These are phyloP conservation scores for Todus mexicanus DNA, from an alignment of 2,797 vertebrate species.

Conservation along the genomic window DNA sequence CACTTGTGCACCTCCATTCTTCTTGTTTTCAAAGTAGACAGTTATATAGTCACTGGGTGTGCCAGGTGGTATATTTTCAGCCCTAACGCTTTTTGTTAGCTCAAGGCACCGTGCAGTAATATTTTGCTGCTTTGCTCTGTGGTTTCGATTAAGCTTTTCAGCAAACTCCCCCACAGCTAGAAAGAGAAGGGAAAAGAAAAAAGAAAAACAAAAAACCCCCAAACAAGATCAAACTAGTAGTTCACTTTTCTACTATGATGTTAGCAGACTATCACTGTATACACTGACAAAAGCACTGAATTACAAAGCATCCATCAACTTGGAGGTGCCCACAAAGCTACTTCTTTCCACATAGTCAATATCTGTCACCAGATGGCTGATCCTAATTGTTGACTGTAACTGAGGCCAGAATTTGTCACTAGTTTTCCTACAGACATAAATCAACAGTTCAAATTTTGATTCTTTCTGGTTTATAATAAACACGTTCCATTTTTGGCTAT, in stretches of 20 bases:
- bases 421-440: neutral
- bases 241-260: neutral
- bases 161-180: constrained; percentile 71
- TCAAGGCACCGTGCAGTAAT: constrained; percentile 73
- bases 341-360: neutral
- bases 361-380: neutral
- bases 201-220: neutral
- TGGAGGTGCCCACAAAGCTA: neutral
- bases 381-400: neutral
- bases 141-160: constrained; percentile 26
- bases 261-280: neutral
- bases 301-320: neutral
- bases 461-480: neutral
- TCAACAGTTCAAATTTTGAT: neutral
- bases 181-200: neutral
- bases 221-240: neutral
- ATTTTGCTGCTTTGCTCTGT: constrained; percentile 49
- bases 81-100: constrained; percentile 71
- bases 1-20: constrained; percentile 58
- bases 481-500: neutral
- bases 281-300: neutral
- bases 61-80: constrained; percentile 76
- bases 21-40: constrained; percentile 81
- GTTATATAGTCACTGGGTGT: constrained; percentile 66
- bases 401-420: neutral